A percentile compares a stretch with the other conserved stretches of the same genome.
Conservation (phyloP, 2,113 vertebrate genomes). For the Oncorhynchus clarkii region DNA sequence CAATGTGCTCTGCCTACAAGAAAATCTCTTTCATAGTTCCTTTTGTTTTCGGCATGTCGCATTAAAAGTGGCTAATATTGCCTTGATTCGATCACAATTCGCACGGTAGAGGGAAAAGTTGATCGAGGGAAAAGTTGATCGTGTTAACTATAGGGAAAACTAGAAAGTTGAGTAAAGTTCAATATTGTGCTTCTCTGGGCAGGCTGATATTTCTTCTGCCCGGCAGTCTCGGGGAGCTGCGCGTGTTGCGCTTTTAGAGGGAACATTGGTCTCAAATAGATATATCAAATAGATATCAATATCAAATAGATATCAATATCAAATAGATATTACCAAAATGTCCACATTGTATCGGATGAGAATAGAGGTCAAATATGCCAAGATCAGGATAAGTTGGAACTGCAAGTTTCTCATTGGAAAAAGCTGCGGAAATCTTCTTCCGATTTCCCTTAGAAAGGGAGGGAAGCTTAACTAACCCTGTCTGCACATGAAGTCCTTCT, state of each 20-base stretch:
- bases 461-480: background rate
- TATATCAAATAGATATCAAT: too few relatives aligned
- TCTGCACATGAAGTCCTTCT: background rate
- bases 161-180: background rate
- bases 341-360: background rate
- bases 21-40: too few relatives aligned
- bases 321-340: background rate
- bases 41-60: too few relatives aligned
- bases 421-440: background rate
- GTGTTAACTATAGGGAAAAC: too few relatives aligned
- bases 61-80: too few relatives aligned
- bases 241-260: background rate
- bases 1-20: too few relatives aligned
- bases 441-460: background rate
- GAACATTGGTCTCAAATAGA: background rate
- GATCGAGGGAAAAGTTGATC: too few relatives aligned
- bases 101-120: too few relatives aligned
- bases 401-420: background rate
- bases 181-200: background rate
- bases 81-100: too few relatives aligned
- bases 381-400: background rate
- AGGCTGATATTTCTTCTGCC: too few relatives aligned
- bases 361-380: background rate
- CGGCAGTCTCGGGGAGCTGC: too few relatives aligned
- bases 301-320: constrained; percentile 11